A percentile compares a stretch with the other conserved stretches of the same genome.
Evolutionary conservation across 2,797 vertebrate genomes (phyloP).

Genomic region (Eidolon dupreanum): DNA sequence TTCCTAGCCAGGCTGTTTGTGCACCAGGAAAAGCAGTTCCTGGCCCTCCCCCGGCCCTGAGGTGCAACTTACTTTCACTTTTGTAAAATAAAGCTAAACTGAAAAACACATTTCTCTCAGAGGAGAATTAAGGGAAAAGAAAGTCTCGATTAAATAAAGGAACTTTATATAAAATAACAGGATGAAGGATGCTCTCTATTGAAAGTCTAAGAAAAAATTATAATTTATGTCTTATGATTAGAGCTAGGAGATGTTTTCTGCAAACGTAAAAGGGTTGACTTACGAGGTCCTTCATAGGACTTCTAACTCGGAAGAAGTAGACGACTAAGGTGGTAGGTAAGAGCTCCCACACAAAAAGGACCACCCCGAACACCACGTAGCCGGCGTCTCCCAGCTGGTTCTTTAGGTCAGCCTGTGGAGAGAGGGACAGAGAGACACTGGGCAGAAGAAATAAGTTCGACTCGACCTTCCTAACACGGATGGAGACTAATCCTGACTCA

Average conservation of each 20-base stretch:
- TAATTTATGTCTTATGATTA: background rate
- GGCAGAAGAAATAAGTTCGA: background rate
- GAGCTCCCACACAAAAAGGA: slow-evolving; percentile 97
- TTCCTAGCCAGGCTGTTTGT: background rate
- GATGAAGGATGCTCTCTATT: background rate
- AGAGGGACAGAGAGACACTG: background rate
- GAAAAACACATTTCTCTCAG: background rate
- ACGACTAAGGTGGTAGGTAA: slow-evolving; percentile 95
- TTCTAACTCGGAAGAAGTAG: slow-evolving; percentile 96
- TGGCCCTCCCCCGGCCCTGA: background rate
- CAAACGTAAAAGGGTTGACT: slow-evolving; percentile 72
- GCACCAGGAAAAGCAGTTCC: background rate
- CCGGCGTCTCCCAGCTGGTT: slow-evolving; percentile 93
- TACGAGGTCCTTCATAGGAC: slow-evolving; percentile 92
- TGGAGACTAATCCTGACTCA: background rate
- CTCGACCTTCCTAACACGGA: fast-evolving
- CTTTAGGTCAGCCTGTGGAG: slow-evolving; percentile 93
- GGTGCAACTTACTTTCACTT: background rate
- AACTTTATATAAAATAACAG: background rate
- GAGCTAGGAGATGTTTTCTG: background rate
- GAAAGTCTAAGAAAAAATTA: background rate
- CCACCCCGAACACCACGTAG: slow-evolving; percentile 95
- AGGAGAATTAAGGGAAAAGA: background rate
- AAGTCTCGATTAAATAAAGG: background rate
- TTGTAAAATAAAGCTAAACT: background rate